phyloP scores from a whole-genome alignment of 2,797 vertebrate genomes.

The Halcyon badia region DNA sequence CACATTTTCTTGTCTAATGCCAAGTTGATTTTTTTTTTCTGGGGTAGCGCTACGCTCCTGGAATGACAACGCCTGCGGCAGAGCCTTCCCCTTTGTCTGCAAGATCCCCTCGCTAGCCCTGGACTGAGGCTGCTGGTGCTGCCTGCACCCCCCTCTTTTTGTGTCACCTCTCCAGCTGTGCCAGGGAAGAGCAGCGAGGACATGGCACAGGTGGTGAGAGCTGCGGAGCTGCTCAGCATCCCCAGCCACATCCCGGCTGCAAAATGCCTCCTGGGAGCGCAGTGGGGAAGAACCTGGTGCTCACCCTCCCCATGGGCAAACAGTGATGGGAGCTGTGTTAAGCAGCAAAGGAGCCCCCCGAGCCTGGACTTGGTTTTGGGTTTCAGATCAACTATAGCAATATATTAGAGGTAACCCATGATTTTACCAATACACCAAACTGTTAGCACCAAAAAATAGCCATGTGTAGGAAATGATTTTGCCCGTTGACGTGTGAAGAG shows the following conservation, averaged over 20 bases:
- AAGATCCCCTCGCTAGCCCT: constrained; percentile 83
- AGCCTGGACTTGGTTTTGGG: background rate
- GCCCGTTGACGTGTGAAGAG: background rate
- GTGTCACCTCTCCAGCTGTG: background rate
- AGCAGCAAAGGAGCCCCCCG: background rate
- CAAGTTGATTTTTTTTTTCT: background rate
- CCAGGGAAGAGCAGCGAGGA: background rate
- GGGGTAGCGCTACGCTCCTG: constrained; percentile 84
- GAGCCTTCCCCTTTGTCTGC: constrained; percentile 87
- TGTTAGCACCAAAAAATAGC: background rate
- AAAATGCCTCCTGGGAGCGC: background rate
- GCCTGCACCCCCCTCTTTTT: background rate
- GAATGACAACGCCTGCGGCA: constrained; percentile 86
- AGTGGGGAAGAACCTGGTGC: rapidly evolving
- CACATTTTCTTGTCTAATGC: background rate
- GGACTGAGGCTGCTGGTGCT: constrained; percentile 41
- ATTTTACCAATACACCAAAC: background rate
- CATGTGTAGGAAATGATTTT: background rate
- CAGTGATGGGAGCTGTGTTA: background rate
- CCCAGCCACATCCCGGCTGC: background rate
- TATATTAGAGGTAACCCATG: background rate
- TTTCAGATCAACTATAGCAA: background rate
- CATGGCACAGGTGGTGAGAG: rapidly evolving
- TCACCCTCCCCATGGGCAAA: background rate
- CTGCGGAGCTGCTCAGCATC: rapidly evolving